These are phyloP conservation scores for Lepidostoma basale DNA, from an alignment of 1,140 invertebrate species.

Conservation along the genomic window DNA sequence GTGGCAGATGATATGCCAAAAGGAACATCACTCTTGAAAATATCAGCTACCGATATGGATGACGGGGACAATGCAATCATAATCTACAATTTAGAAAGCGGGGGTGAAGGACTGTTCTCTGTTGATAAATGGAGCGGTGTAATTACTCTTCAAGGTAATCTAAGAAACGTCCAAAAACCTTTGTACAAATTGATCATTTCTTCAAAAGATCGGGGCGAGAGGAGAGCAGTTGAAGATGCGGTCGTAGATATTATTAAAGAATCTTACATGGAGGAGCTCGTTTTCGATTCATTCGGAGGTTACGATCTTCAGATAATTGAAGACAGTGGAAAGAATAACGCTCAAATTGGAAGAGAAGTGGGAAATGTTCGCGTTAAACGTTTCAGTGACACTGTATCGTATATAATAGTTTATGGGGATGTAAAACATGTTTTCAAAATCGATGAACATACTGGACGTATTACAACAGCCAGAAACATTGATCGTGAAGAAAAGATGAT, in stretches of 20 bases:
- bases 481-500: slow-evolving; percentile 82
- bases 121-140: slow-evolving; percentile 79
- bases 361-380: slow-evolving; percentile 74
- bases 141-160: slow-evolving; percentile 69
- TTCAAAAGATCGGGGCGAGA: slow-evolving; percentile 79
- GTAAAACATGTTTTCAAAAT: slow-evolving; percentile 78
- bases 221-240: slow-evolving; percentile 72
- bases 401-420: slow-evolving; percentile 86
- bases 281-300: slow-evolving; percentile 74
- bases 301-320: slow-evolving; percentile 84
- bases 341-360: slow-evolving; percentile 69
- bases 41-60: slow-evolving; percentile 80
- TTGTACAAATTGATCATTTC: slow-evolving; percentile 76
- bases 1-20: slow-evolving; percentile 69
- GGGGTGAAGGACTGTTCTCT: slow-evolving; percentile 77
- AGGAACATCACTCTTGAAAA: slow-evolving; percentile 72
- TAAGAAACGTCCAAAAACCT: slow-evolving; percentile 67
- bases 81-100: slow-evolving; percentile 76
- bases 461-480: slow-evolving; percentile 78
- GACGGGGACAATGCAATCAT: slow-evolving; percentile 83
- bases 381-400: slow-evolving; percentile 65
- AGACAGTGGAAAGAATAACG: slow-evolving; percentile 70
- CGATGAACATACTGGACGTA: slow-evolving; percentile 76
- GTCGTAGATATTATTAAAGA: slow-evolving; percentile 81
- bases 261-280: slow-evolving; percentile 70